Conservation (phyloP, 2,113 vertebrate species). For the Cyprinodon variegatus region DNA sequence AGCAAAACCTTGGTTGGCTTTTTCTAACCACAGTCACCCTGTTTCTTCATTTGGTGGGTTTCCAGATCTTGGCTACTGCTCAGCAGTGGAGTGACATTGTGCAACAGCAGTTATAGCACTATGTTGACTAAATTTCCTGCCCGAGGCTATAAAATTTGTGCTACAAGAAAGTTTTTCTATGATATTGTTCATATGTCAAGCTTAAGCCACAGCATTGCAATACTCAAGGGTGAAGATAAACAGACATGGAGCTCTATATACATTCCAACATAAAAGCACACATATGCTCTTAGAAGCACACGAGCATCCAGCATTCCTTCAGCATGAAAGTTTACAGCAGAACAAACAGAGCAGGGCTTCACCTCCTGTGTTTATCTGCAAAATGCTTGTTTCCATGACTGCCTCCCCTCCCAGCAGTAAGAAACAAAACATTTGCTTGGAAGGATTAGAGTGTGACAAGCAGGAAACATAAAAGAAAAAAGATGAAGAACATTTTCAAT, state of each 20-base stretch:
- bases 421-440: constrained; percentile 57
- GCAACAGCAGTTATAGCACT: constrained; percentile 12
- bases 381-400: constrained; percentile 64
- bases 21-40: constrained; percentile 33
- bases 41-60: constrained; percentile 29
- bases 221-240: constrained; percentile 43
- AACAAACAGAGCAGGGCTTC: constrained; percentile 67
- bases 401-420: constrained; percentile 41
- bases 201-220: constrained; percentile 27
- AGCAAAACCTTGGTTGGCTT: constrained; percentile 28
- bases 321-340: constrained; percentile 70
- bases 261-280: constrained; percentile 48
- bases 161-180: constrained; percentile 1
- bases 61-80: constrained; percentile 18
- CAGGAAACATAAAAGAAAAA: constrained; percentile 19
- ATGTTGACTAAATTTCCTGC: constrained; percentile 3
- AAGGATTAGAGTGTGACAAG: constrained; percentile 38
- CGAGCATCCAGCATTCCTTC: constrained; percentile 47
- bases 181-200: constrained; percentile 21
- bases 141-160: background rate
- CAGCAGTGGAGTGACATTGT: constrained; percentile 9
- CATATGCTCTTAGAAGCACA: constrained; percentile 37
- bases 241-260: constrained; percentile 45
- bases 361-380: constrained; percentile 73
- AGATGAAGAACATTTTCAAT: constrained; percentile 2